Base-by-base conservation (phyloP, 2,888 invertebrate species). In the Neoascia interrupta region DNA sequence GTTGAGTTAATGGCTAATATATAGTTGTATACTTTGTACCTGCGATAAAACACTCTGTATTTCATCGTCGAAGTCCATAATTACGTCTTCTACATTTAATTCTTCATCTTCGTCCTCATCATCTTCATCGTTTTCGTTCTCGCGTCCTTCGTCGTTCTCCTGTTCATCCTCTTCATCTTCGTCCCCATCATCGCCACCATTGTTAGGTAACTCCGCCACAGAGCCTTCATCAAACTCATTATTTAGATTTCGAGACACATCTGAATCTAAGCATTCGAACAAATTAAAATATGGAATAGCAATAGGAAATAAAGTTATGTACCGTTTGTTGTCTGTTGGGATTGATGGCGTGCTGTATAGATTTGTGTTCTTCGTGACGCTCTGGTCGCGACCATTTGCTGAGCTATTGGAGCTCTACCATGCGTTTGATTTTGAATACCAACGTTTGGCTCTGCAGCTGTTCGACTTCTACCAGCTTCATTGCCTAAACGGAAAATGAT, bases 51-150 rank as follows among this genome's bases (percentile, higher is more conserved):
- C 75, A 37, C 61, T 81, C 13, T 75, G 73, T 19, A 74, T 81
- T 28, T 76, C 81, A 43, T 64, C 64, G 26, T 79, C 75, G 34
- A 82, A 75, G 34, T 81, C 81, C 63, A 79, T 81, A 49, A 63
- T 66, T 5, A 72, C 73, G 21, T 73, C 64, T n/a, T 68, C 68
- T 1, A 68, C 76, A 43, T 76, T 74, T 10, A 63, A 18, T 23
- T 70, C 69, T 13, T 81, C 75, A 10, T 81, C 80, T n/a, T 81
- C 81, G 16, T 79, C 82, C 28, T 81, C 81, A 5, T 53, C 70
- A 2, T 80, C 79, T 13, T 79, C 73, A 5, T 81, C 81, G 18
- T 80, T 64, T 3, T 82, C 80, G 3, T 83, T 81, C 3, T 81
- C 80, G 11, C 79, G 75, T 10, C 81, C 82, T 0, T 75, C 70